Base-by-base conservation (phyloP, 2,888 invertebrate species). In the Pherbina coryleti region DNA sequence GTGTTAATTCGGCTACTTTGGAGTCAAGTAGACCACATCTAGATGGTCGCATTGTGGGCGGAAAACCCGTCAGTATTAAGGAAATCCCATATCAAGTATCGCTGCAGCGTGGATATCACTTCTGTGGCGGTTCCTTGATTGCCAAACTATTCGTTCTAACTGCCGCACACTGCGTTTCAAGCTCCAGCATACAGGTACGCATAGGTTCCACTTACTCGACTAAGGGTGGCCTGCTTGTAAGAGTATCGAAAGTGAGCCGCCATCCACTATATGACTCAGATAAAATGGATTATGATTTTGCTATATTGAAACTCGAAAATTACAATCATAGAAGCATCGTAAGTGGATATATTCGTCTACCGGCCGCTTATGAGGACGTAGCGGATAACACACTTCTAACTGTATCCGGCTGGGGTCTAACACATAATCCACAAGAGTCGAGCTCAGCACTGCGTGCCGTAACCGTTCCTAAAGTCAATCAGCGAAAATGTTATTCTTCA, bases 51-150 rank as follows among this genome's bases (percentile, higher is more conserved):
- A 79, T 79, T 44, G 71, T 79, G 34, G 79, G 79, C 2, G 79
- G 79, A 7, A 8, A 60, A 3, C 28, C 69, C 1, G 25, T 75
- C 17, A 72, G 71, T 2, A 79, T 79, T 34, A n/a, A 14, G n/a
- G 53, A 75, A 3, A 8, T 69, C 11, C 79, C 79, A 4, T 75
- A 77, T 60, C 79, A 79, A 34, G 77, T 77, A 11, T 79, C 79
- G 2, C 60, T 91, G 49, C 87, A 88, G 73, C 85, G 85, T 14
- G 83, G 81, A 3, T 83, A 81, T 67, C 91, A 91, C 78, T 87
- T 86, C 74, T 91, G 91, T 75, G 91, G 91, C 19, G 91, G 90
- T 5, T 88, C 90, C 0, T 86, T 91, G 71, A 87, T 91, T 51
- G 86, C 85, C 5, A 80, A 81, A 51, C 85, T 83, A 5, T 86